Evolutionary conservation across 2,113 vertebrate species (phyloP), one percentile per base, ranked within the genome.

Genomic region (Rhagologus leucostigma): DNA sequence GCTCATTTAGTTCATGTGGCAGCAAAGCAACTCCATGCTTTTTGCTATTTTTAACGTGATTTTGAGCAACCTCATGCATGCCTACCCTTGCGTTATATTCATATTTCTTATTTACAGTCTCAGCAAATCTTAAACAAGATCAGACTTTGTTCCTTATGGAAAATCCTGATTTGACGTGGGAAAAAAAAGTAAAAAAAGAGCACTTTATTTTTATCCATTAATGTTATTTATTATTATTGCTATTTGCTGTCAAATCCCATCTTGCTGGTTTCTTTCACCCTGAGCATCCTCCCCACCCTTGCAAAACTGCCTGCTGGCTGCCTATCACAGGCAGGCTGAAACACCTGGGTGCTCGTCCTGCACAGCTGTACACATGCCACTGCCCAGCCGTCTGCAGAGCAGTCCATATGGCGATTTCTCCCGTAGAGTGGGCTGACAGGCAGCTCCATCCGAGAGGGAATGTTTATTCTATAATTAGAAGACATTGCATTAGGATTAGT

Each of bases 331-430:
- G 79, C 84, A 94, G 60, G 75, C 47, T 93, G 89, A 74, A 93
- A 95, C 92, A 84, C 93, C 87, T 95, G 93, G 91, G 68, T 88
- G 50, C 89, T 90, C 19, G 1, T 95, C 73, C 53, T 73, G 86
- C 79, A 82, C 96, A 97, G 87, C 97, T 96, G 96, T 77, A 90
- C 83, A 32, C 67, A 17, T 57, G 94, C 75, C 87, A 83, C 91
- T 95, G 96, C 91, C 84, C 75, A 74, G 87, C 84, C 92, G 3
- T 87, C 93, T 94, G 93, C 84, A 50, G 89, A 84, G 68, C 30
- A 55, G 63, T 60, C 93, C 96, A 96, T 86, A 92, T 97, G 96
- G 93, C 18, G 0, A 22, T 17, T 73, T 22, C 78, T 74, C 32
- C 74, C 9, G 8, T 14, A 47, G 42, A 68, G 26, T 4, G 64